Evolutionary conservation across 37 sponge, comb jelly and placozoan genomes (phyloP), one percentile per base, ranked within the genome.

Genomic region (Petrosia ficiformis): DNA sequence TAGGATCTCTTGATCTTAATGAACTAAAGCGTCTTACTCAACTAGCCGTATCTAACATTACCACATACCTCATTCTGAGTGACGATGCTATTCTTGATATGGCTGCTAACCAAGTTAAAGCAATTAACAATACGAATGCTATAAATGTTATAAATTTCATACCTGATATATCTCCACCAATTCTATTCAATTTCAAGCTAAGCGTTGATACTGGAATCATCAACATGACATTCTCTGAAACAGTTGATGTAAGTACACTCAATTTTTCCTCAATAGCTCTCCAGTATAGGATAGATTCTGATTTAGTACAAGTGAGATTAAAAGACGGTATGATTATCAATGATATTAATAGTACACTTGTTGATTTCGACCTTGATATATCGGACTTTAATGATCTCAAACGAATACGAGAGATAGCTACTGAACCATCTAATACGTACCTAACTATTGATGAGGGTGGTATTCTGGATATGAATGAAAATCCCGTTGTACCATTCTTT

Each of bases 321-420:
- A 78, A 71, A 35, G 93, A 86, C 35, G 93, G 93, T 0, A 48
- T 42, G 1, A 37, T 77, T 1, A 82, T 70, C 48, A 90, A 90
- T 57, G 21, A 28, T 24, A 1, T 42, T 14, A 81, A 93, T 59
- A 77, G 83, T 35, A 82, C 78, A 42, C 75, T 82, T 44, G 87
- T 95, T 0, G 60, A 71, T 5, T 39, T 95, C 33, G 4, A 56
- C 25, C 34, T 95, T 39, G 69, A 39, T 35, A 74, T 77, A 59
- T 75, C 61, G 8, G 89, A 95, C 69, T 63, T 85, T 48, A 88
- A 95, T 77, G 80, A 81, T 8, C 77, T 95, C 21, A 95, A 91
- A 67, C 56, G 78, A 32, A 82, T 85, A 34, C 65, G 78, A 31
- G 63, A 39, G 25, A 54, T 91, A 35, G 89, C 87, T 8, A 91